Evolutionary conservation across 2,888 invertebrate genomes (phyloP), one percentile per base, ranked within the genome.

Genomic region (Hydroisotoma schaefferi): DNA sequence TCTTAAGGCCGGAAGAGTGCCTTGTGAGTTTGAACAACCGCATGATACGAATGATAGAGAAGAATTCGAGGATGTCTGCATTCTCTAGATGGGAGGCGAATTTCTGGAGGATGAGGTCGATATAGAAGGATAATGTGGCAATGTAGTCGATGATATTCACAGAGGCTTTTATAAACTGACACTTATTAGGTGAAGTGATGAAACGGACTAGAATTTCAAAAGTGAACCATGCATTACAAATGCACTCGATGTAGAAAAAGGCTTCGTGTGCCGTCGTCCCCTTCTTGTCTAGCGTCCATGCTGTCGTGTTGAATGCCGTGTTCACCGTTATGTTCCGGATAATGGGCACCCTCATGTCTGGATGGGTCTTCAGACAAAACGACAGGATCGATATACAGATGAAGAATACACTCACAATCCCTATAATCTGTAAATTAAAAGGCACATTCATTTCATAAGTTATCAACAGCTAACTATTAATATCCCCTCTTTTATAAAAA

Each of bases 61-160:
- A 94, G 82, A 97, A 97, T 81, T 97, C 97, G 76, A 97, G 83
- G 73, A 97, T 94, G 76, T 94, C 94, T 38, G 93, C 93, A 79
- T 94, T 94, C 81, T 93, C 92, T 71, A 94, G 81, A 76, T 93
- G 90, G 49, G 90, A 87, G 59, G 92, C 91, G 79, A 92, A 90
- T 77, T 87, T 88, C 76, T 93, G 90, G 71, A 94, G 84, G 74
- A 87, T 84, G 76, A 94, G 82, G 79, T 95, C 94, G 78, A 94
- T 88, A 84, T 98, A 99, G 83, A 99, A 99, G 77, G 94, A 95
- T 78, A 97, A 84, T 38, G 98, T 99, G 68, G 99, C 98, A 74
- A 98, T 92, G 80, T 97, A 94, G 80, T 99, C 99, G 80, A 99
- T 99, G 78, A 99, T 88, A 81, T 99, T 99, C 75, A 97, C 94